Evolutionary conservation across 2,888 invertebrate species (phyloP), one percentile per base, ranked within the genome.

Genomic region (Pyrocoelia pectoralis): DNA sequence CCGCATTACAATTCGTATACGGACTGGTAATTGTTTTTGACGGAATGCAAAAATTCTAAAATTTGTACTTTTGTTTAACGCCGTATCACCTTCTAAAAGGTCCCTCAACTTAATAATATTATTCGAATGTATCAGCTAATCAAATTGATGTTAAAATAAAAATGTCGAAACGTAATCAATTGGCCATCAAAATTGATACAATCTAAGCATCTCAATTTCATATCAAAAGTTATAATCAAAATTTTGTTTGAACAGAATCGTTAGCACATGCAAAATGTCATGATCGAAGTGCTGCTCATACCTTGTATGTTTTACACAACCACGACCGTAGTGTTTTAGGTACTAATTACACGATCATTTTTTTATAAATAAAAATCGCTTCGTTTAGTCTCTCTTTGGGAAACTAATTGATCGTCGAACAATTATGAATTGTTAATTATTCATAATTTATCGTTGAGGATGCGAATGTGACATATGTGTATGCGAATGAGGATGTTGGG

Each of bases 391-490:
- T 43, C 17, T 43, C 43, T 43, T 43, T 15, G 15, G 17, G 43
- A 43, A 43, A 43, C 43, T 43, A 43, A 43, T 15, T 15, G 43
- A n/a, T 38, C 38, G 38, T 12, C 38, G n/a, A 1, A 43, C 43
- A 15, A 43, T 43, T 43, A 14, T 13, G 43, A 4, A 43, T 43
- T 15, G 15, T 8, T 38, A 12, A n/a, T 5, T n/a, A 38, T 38
- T 38, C n/a, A 5, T 38, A 43, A 43, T 50, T 88, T 92, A 93
- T 88, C 93, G 92, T 83, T 93, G 93, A 75, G 91, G 88, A 83
- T 93, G 93, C 75, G 88, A 86, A 79, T 88, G 88, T 70, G 86
- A 84, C 87, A 89, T 87, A 77, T 89, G 89, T 68, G 89, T 86
- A 79, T 89, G 87, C 62, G 85, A 82, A 78, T 89, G 90, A 50